phyloP scores from a whole-genome alignment of 2,797 vertebrate species.

The Sebastes oblongus region DNA sequence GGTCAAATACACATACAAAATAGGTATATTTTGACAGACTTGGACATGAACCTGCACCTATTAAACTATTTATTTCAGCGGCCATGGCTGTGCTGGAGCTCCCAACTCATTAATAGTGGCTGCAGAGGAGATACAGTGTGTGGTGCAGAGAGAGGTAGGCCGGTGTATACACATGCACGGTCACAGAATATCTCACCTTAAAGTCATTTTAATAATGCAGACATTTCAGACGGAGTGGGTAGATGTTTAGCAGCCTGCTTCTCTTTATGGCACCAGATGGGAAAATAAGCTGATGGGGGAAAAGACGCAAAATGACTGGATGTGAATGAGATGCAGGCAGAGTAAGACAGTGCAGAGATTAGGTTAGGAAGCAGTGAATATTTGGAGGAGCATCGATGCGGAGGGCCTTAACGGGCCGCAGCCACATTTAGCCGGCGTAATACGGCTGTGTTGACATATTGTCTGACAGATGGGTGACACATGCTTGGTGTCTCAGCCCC shows the following conservation, averaged over 20 bases:
- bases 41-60: background rate
- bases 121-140: background rate
- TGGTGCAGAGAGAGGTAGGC: background rate
- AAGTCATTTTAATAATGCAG: background rate
- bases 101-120: conserved; percentile 16
- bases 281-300: background rate
- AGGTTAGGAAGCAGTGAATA: background rate
- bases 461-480: conserved; percentile 73
- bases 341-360: background rate
- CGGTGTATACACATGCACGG: background rate
- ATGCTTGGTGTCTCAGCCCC: conserved; percentile 47
- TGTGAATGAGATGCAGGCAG: background rate
- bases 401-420: background rate
- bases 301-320: background rate
- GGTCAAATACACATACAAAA: background rate
- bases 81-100: background rate
- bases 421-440: conserved; percentile 47
- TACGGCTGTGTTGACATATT: conserved; percentile 62
- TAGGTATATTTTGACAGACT: background rate
- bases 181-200: background rate
- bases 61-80: background rate
- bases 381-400: background rate
- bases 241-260: background rate
- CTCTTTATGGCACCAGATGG: background rate
- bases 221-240: background rate